Evolutionary conservation across 2,797 vertebrate species (phyloP).

Genomic region (Vespertilio murinus): DNA sequence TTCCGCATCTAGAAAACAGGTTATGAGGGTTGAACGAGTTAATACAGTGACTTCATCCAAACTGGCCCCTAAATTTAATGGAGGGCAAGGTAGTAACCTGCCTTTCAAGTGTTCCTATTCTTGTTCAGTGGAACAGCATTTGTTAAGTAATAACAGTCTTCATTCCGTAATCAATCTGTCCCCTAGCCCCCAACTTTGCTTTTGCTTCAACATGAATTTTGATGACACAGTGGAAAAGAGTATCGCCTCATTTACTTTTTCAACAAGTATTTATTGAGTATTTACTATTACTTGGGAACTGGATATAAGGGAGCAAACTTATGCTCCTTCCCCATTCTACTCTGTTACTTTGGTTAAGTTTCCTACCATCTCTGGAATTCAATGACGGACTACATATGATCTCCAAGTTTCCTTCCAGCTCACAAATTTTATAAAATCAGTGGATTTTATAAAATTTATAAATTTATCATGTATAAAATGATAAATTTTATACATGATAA

Average conservation of each 20-base stretch:
- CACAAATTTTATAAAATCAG: constrained; percentile 5
- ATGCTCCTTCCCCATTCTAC: neutral
- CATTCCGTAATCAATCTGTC: neutral
- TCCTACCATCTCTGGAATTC: neutral
- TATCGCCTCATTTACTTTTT: neutral
- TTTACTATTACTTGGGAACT: constrained; percentile 4
- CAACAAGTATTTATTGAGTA: neutral
- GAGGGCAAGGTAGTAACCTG: neutral
- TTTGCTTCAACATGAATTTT: constrained; percentile 32
- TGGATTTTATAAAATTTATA: no score
- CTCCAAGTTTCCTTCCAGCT: neutral
- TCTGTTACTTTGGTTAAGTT: neutral
- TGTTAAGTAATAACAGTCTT: neutral
- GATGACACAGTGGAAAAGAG: neutral
- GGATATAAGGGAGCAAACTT: neutral
- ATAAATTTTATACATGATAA: no score
- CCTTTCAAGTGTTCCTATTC: neutral
- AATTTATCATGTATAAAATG: no score
- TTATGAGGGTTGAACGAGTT: neutral
- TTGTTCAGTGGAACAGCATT: neutral
- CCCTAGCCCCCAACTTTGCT: neutral
- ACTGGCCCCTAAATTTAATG: neutral
- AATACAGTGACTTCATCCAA: neutral
- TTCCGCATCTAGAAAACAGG: constrained; percentile 39
- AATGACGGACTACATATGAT: neutral